A percentile compares a stretch with the other conserved stretches of the same genome.
Evolutionary conservation across 2,888 invertebrate species (phyloP).

Genomic region (Charanyca ferruginea): DNA sequence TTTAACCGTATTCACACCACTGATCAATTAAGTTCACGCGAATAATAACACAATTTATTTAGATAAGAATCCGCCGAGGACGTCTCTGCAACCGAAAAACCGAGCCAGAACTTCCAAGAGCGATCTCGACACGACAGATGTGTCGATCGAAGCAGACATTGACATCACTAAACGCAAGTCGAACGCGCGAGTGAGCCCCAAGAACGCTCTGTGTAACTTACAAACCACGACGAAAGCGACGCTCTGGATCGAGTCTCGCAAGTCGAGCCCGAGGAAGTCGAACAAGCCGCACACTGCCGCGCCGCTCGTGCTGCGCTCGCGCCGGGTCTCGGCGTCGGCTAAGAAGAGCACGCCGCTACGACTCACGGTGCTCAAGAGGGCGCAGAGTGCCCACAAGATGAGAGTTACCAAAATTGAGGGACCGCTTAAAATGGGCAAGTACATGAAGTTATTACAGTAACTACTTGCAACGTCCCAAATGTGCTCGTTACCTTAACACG

Average conservation of each 20-base stretch:
- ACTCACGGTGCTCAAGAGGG: conserved; percentile 70
- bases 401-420: conserved; percentile 78
- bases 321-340: conserved; percentile 24
- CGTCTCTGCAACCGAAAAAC: conserved; percentile 40
- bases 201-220: conserved; percentile 19
- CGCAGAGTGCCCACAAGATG: conserved; percentile 66
- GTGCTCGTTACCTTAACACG: neutral
- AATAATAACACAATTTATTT: neutral
- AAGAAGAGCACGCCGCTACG: conserved; percentile 73
- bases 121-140: conserved; percentile 52
- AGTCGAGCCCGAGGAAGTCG: conserved; percentile 66
- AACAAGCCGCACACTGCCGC: conserved; percentile 5
- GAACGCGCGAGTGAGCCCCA: conserved; percentile 33
- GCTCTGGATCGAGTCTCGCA: conserved; percentile 83
- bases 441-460: neutral
- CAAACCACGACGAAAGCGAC: conserved; percentile 77
- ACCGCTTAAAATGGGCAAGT: conserved; percentile 76
- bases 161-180: conserved; percentile 51
- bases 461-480: neutral
- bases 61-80: conserved; percentile 39
- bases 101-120: conserved; percentile 48
- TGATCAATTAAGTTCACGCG: neutral
- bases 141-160: conserved; percentile 35
- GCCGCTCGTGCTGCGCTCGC: conserved; percentile 2
- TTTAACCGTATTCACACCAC: neutral